Conservation (phyloP, 2,797 vertebrate genomes). For the Salmo trutta region DNA sequence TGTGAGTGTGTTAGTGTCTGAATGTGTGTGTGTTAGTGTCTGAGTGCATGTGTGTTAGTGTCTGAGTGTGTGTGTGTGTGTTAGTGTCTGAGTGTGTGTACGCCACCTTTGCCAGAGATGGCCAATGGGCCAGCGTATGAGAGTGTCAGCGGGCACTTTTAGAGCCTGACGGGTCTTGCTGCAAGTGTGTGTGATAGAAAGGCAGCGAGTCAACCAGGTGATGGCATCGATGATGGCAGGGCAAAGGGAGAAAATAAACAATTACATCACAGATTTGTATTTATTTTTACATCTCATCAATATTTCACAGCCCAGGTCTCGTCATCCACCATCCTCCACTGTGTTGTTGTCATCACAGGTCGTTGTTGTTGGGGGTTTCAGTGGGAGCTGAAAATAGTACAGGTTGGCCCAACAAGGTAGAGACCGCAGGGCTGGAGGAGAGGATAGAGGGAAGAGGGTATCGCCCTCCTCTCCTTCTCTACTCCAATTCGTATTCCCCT, state of each 20-base stretch:
- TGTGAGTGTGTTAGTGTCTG: no score
- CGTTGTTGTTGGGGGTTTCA: constrained; percentile 7
- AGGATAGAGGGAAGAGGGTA: constrained; percentile 7
- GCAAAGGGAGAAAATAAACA: constrained; percentile 42
- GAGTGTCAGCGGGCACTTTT: constrained; percentile 17
- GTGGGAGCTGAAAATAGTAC: constrained; percentile 13
- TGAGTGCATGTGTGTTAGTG: no score
- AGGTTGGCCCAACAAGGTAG: constrained; percentile 8
- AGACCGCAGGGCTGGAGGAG: constrained; percentile 7
- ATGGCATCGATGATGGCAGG: constrained; percentile 39
- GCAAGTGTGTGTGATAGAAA: constrained; percentile 14
- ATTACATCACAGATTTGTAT: constrained; percentile 46
- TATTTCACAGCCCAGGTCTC: constrained; percentile 57
- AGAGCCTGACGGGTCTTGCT: constrained; percentile 12
- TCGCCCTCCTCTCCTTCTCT: background rate
- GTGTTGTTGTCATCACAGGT: no score
- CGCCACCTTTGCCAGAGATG: no score
- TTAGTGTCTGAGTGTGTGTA: no score
- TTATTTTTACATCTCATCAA: constrained; percentile 65
- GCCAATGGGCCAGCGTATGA: background rate
- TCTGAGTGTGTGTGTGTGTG: no score
- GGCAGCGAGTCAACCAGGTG: constrained; percentile 34
- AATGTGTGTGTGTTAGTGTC: no score
- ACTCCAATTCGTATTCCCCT: background rate
- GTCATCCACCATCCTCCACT: no score